Evolutionary conservation across 2,113 vertebrate genomes (phyloP).

Genomic region (Pseudorectes ferrugineus): DNA sequence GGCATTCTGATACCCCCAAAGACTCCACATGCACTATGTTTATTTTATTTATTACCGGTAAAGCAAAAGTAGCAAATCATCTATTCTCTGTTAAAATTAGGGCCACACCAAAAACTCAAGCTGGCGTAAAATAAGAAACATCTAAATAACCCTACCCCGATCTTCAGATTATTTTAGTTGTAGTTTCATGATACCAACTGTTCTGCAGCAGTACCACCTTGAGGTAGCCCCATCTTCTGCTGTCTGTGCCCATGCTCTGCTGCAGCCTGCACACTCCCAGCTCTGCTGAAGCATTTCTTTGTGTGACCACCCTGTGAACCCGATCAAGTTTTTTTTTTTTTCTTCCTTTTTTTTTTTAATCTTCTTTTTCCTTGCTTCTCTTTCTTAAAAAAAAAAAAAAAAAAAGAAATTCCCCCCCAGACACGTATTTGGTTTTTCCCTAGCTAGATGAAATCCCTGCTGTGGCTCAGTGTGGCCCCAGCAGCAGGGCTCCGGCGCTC

Average conservation of each 20-base stretch:
- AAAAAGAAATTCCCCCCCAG: no score
- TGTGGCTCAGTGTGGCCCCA: background rate
- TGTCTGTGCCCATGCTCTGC: background rate
- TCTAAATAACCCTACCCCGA: background rate
- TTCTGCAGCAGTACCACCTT: background rate
- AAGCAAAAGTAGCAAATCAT: background rate
- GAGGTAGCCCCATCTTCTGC: background rate
- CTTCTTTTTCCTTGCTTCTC: background rate
- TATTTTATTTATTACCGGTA: background rate
- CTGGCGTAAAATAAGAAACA: background rate
- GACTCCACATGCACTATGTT: background rate
- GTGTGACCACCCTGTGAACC: background rate
- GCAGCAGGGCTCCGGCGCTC: background rate
- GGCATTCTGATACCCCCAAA: background rate
- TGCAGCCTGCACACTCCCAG: background rate
- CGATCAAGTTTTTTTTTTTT: background rate
- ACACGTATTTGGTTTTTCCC: background rate
- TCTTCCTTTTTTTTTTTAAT: no score
- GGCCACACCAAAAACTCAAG: background rate
- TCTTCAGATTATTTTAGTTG: background rate
- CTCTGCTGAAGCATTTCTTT: background rate
- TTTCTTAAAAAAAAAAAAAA: background rate
- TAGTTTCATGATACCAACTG: background rate
- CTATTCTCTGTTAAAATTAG: background rate
- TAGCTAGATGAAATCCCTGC: background rate